Base-by-base conservation (phyloP, 2,797 vertebrate genomes). In the Parotocinclus haroldoi region DNA sequence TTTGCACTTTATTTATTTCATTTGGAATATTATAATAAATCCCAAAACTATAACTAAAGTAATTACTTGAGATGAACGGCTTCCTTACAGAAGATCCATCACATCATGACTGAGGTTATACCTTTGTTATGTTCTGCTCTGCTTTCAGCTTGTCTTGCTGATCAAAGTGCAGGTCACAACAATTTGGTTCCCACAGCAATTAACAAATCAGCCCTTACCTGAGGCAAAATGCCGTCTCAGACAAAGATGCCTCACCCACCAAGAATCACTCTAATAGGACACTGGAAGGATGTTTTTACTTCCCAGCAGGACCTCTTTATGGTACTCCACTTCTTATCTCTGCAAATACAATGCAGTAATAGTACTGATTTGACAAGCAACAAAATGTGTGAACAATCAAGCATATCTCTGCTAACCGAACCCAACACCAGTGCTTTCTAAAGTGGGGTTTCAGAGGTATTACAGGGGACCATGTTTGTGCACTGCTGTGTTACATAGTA, bases 161-260 rank as follows among this genome's bases (percentile, higher is more conserved):
- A 87, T 87, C 84, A 86, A 85, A 88, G 87, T 58, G 89, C 87
- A 91, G 85, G 89, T 89, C 88, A 86, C 82, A 89, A 90, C 90
- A 89, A 85, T 91, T 91, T 91, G 88, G 89, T 93, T 93, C 91
- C 91, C 91, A 90, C 89, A 88, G 87, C 90, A 92, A 93, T 93
- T 92, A 92, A 89, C 85, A 83, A 88, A 77, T 84, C 86, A 89
- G 89, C 87, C 88, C 88, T 91, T 86, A 87, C 91, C 92, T 85
- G 87, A 85, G 91, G 92, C 91, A 88, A 85, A 88, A 91, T 89
- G 90, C 91, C 89, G 88, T 90, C 90, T 83, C 86, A 84, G 85
- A 87, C 79, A 83, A 70, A 72, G 79, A 86, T 82, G 86, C 76
- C 85, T 88, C 85, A 90, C 88, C 83, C 83, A 72, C 79, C 83